Base-by-base conservation (phyloP, 2,113 vertebrate species). In the Epinephelus moara region DNA sequence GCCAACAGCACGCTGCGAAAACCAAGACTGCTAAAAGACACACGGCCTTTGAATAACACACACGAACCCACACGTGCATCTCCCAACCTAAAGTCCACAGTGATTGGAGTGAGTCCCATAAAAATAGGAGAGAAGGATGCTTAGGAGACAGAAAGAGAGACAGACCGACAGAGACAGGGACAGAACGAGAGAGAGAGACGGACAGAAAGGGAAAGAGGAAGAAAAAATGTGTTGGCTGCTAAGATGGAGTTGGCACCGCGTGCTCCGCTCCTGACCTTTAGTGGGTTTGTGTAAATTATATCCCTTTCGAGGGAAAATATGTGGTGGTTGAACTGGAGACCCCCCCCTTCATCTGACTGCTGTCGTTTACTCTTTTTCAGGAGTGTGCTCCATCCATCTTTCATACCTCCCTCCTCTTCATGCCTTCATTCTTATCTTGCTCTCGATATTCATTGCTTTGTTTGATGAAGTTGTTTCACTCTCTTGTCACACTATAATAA, bases 291-390 rank as follows among this genome's bases (percentile, higher is more conserved):
- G 84, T 93, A 95, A 95, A 95, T 95, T 93, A 93, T 90, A 94
- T 90, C 86, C 92, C 89, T 94, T 84, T 85, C 63, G 84, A 92
- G 91, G 93, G 92, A 94, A 95, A 95, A 90, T 91, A 94, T 93
- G 91, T 86, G 81, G 93, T 69, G 94, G 93, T 91, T 89, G 55
- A 85, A 89, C 68, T 78, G 55, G 70, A 78, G 82, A 80, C 69
- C 78, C 71, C 80, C 86, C 77, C 27, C 62, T 70, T 84, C 71
- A 82, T 77, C 80, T 60, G 57, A 72, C 75, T 84, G 78, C 72
- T 78, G 62, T 84, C 50, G 4, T 77, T 87, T 68, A 66, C 47
- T 74, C 63, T 85, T 73, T 75, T 82, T 84, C 42, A 60, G 37
- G 25, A 57, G 68, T 30, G 68, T 30, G 25, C 60, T 76, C 49